These are phyloP conservation scores for Diabrotica balteata DNA, from an alignment of 2,888 invertebrate species.

Conservation along the genomic window DNA sequence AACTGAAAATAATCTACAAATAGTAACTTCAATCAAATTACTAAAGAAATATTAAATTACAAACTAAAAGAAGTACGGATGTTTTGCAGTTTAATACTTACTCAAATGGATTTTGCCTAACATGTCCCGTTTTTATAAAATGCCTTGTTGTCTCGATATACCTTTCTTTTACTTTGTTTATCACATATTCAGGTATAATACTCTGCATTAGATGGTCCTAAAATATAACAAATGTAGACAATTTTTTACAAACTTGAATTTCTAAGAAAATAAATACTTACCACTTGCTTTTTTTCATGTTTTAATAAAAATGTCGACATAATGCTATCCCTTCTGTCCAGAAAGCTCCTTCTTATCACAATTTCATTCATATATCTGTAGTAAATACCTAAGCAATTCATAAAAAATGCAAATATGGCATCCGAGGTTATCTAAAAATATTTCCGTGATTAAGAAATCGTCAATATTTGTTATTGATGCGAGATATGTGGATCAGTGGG, in stretches of 20 bases:
- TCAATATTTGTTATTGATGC: too few relatives aligned
- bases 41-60: too few relatives aligned
- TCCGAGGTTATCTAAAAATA: conserved; percentile 69
- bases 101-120: conserved; percentile 56
- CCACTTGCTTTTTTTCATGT: conserved; percentile 87
- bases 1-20: too few relatives aligned
- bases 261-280: conserved; percentile 50
- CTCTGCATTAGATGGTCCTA: conserved; percentile 86
- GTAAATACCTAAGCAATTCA: conserved; percentile 86
- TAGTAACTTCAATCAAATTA: too few relatives aligned
- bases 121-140: conserved; percentile 34
- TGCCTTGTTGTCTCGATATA: conserved; percentile 53
- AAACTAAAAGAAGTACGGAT: too few relatives aligned
- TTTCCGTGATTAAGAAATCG: too few relatives aligned
- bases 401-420: conserved; percentile 73
- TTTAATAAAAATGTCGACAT: conserved; percentile 83
- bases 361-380: conserved; percentile 89
- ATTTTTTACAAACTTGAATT: not conserved
- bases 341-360: conserved; percentile 83
- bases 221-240: conserved; percentile 42
- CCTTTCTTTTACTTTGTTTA: conserved; percentile 66
- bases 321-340: conserved; percentile 85
- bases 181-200: conserved; percentile 86
- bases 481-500: too few relatives aligned
- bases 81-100: conserved; percentile 41